Evolutionary conservation across 2,888 invertebrate genomes (phyloP).

Genomic region (Ophioninae sp.): DNA sequence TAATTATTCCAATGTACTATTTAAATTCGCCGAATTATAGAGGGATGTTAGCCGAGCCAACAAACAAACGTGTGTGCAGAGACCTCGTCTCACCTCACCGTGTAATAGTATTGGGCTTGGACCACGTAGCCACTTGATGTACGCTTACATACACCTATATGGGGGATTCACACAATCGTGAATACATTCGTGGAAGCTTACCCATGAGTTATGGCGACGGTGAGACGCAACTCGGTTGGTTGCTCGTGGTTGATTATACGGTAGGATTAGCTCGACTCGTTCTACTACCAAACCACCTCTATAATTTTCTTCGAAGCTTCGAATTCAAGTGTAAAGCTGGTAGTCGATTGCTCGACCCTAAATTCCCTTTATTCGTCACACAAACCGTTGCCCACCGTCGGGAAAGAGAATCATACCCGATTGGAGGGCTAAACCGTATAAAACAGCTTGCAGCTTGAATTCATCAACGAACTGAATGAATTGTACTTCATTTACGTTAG

Average conservation of each 20-base stretch:
- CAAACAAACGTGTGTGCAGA: constrained; percentile 18
- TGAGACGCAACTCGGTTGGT: constrained; percentile 70
- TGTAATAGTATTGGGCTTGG: constrained; percentile 35
- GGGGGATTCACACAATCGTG: background rate
- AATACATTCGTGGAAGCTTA: constrained; percentile 71
- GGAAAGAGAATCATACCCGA: constrained; percentile 58
- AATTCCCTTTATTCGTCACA: constrained; percentile 53
- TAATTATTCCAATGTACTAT: constrained; percentile 28
- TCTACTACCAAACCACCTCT: constrained; percentile 75
- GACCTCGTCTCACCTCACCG: background rate
- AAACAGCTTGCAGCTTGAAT: constrained; percentile 46
- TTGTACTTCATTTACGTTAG: constrained; percentile 3
- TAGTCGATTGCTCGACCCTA: constrained; percentile 53
- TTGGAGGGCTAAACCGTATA: constrained; percentile 60
- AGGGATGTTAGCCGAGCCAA: constrained; percentile 8
- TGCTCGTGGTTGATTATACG: constrained; percentile 79
- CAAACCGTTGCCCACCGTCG: constrained; percentile 29
- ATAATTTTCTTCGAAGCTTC: constrained; percentile 77
- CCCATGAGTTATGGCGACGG: constrained; percentile 74
- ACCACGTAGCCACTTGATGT: constrained; percentile 55
- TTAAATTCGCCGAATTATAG: constrained; percentile 17
- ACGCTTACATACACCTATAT: constrained; percentile 55
- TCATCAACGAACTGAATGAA: constrained; percentile 4
- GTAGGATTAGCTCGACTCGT: constrained; percentile 76
- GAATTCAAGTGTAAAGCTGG: constrained; percentile 74